A percentile compares a stretch with the other conserved stretches of the same genome.
phyloP scores from a whole-genome alignment of 2,113 vertebrate species.

The Pterocles gutturalis region DNA sequence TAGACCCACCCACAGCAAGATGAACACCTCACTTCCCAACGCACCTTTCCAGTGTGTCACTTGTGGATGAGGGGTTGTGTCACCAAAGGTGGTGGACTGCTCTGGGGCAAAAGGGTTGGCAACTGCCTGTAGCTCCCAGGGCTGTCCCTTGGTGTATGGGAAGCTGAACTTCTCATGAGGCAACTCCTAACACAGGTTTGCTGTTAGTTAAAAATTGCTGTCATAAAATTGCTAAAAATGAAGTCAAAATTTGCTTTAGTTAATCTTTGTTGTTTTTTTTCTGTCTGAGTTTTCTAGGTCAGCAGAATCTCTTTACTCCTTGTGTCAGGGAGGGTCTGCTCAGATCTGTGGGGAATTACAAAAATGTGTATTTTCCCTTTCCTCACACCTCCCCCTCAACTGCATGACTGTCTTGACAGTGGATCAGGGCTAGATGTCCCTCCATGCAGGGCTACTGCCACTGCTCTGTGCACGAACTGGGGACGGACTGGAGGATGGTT shows the following conservation, averaged over 20 bases:
- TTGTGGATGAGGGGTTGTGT: not conserved
- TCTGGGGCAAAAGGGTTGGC: not conserved
- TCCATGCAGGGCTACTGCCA: not conserved
- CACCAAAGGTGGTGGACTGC: not conserved
- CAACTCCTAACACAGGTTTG: not conserved
- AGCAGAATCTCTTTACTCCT: not conserved
- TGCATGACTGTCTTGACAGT: not conserved
- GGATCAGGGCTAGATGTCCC: not conserved
- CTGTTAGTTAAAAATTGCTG: not conserved
- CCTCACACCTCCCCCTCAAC: not conserved
- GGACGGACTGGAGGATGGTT: not conserved
- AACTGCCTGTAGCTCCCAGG: not conserved
- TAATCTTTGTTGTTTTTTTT: not conserved
- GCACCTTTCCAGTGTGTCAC: not conserved
- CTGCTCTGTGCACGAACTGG: not conserved
- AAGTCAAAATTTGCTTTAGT: not conserved
- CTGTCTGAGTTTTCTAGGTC: not conserved
- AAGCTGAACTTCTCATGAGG: not conserved
- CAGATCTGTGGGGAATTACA: not conserved
- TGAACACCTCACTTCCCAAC: not conserved
- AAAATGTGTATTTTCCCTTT: not conserved
- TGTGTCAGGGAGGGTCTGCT: not conserved
- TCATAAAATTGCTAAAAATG: not conserved
- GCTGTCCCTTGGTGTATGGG: not conserved
- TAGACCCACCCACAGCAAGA: not conserved